Evolutionary conservation across 2,797 vertebrate species (phyloP).

Genomic region (Lepilemur septentrionalis): DNA sequence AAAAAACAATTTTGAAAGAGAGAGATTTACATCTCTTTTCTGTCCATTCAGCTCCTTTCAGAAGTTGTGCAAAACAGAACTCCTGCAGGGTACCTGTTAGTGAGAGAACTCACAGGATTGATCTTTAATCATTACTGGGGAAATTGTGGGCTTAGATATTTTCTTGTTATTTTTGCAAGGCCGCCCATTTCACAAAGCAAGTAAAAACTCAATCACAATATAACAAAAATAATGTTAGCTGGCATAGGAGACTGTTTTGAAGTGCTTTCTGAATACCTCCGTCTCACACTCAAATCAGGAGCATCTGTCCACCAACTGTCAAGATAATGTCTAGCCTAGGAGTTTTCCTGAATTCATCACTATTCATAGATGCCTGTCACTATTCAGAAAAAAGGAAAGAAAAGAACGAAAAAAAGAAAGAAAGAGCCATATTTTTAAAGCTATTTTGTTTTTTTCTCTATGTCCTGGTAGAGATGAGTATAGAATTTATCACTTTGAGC

Average conservation of each 20-base stretch:
- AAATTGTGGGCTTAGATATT: too few relatives aligned
- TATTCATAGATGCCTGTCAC: conserved; percentile 76
- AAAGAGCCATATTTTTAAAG: not conserved
- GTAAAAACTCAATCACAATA: not conserved
- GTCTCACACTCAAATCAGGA: conserved; percentile 76
- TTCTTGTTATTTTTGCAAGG: too few relatives aligned
- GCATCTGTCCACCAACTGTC: conserved; percentile 78
- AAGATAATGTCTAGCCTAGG: conserved; percentile 62
- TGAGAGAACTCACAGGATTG: too few relatives aligned
- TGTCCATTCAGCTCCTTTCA: too few relatives aligned
- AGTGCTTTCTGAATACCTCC: conserved; percentile 74
- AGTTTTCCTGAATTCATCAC: conserved; percentile 73
- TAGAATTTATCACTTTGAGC: not conserved
- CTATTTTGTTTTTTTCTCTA: conserved; percentile 1
- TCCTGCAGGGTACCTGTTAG: too few relatives aligned
- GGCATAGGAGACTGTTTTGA: conserved; percentile 62
- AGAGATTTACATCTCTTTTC: too few relatives aligned
- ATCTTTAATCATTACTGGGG: too few relatives aligned
- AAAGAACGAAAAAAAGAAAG: not conserved
- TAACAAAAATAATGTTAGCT: conserved; percentile 54
- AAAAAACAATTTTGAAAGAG: too few relatives aligned
- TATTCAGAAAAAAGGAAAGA: not conserved
- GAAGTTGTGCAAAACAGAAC: too few relatives aligned
- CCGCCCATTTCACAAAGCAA: not conserved
- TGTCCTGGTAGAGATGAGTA: not conserved